These are phyloP conservation scores for Sorex araneus DNA, from an alignment of 2,113 vertebrate species.

Conservation along the genomic window DNA sequence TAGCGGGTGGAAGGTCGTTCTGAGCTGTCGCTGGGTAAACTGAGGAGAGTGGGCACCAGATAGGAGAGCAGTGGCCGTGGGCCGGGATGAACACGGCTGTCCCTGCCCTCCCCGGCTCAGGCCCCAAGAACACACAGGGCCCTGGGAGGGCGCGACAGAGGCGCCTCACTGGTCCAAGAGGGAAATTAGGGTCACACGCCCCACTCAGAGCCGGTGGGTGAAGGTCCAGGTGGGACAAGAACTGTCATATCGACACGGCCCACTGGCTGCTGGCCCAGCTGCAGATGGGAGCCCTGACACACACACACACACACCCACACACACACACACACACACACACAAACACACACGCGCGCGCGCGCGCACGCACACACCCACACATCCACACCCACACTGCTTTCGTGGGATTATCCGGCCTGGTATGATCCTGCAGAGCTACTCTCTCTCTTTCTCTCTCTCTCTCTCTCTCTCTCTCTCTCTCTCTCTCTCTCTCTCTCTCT, in stretches of 20 bases:
- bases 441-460: too few relatives aligned
- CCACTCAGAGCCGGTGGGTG: neutral
- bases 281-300: neutral
- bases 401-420: neutral
- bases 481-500: too few relatives aligned
- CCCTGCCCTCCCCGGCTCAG: too few relatives aligned
- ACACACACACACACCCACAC: too few relatives aligned
- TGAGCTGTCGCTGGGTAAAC: neutral
- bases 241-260: fast-evolving
- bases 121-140: neutral
- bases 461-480: too few relatives aligned
- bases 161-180: neutral
- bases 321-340: too few relatives aligned
- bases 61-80: neutral
- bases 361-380: neutral
- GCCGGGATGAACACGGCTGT: neutral
- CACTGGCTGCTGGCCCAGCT: neutral
- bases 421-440: too few relatives aligned
- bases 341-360: too few relatives aligned
- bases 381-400: fast-evolving
- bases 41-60: neutral
- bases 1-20: neutral
- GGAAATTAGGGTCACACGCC: neutral
- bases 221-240: neutral
- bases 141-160: neutral